Base-by-base conservation (phyloP, 2,113 vertebrate species). In the Illadopsis cleaveri region DNA sequence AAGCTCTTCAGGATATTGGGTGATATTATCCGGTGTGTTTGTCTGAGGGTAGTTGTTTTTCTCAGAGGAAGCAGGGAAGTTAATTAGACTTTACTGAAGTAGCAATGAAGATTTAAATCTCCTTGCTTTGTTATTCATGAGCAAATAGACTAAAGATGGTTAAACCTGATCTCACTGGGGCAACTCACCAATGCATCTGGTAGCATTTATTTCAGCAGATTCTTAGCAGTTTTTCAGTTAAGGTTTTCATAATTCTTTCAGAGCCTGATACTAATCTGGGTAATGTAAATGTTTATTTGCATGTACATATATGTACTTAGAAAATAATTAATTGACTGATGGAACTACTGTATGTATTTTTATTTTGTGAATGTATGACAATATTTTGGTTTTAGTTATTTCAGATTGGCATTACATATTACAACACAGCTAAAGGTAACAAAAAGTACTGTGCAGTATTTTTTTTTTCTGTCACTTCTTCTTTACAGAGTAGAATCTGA, bases 11-110 rank as follows among this genome's bases (percentile, higher is more conserved):
- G 93, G 94, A 93, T 94, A 62, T 38, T 45, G 89, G 70, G 79
- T 96, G 92, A 94, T 94, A 79, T 96, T 97, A 93, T 96, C 92
- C 68, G 3, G 35, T 1, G 5, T 89, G 40, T 56, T 66, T 88
- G 38, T 77, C 69, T 27, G 15, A 53, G 50, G 44, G 44, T 54
- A 51, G 85, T 76, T 79, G 82, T 82, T 88, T 94, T 94, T 92
- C 92, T 94, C 48, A 0, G 33, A 73, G 75, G 93, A 92, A 95
- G 61, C 35, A 70, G 56, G 40, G 38, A 35, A 83, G 94, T 90
- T 95, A 97, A 98, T 94, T 96, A 95, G 85, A 88, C 57, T 47
- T 61, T 47, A 76, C 44, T 62, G 82, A 96, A 96, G 89, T 47
- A 86, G 88, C 92, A 88, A 40, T n/a, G 82, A 90, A 68, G 83